A percentile compares a stretch with the other conserved stretches of the same genome.
These are phyloP conservation scores for Notocelia uddmanniana DNA, from an alignment of 2,888 invertebrate genomes.

Conservation along the genomic window DNA sequence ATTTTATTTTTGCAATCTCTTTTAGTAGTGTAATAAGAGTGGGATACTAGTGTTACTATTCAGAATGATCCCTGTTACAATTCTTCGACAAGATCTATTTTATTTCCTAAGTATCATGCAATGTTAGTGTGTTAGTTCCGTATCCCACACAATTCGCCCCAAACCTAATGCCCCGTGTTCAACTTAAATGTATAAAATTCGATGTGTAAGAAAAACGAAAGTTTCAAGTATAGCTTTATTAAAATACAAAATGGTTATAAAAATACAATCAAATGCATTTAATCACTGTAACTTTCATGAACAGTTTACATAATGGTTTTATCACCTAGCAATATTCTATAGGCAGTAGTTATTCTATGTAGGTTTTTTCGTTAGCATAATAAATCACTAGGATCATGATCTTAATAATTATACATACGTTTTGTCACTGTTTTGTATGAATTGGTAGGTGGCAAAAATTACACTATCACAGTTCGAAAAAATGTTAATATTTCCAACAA, in stretches of 20 bases:
- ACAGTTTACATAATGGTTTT: slow-evolving; percentile 57
- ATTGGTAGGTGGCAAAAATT: slow-evolving; percentile 18
- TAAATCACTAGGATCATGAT: slow-evolving; percentile 41
- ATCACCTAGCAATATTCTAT: slow-evolving; percentile 56
- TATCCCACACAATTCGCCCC: slow-evolving; percentile 9
- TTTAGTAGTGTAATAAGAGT: background rate
- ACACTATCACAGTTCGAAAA: slow-evolving; percentile 36
- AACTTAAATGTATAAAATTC: slow-evolving; percentile 21
- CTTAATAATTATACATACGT: slow-evolving; percentile 27
- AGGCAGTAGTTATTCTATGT: slow-evolving; percentile 42
- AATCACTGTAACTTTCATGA: slow-evolving; percentile 81
- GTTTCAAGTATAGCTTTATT: slow-evolving; percentile 85
- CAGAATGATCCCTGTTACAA: slow-evolving; percentile 28
- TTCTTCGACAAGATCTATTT: background rate
- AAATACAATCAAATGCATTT: slow-evolving; percentile 85
- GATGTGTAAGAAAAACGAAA: slow-evolving; percentile 65
- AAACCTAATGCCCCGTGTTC: slow-evolving; percentile 14
- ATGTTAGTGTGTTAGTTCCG: slow-evolving; percentile 44
- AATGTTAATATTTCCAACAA: slow-evolving; percentile 22
- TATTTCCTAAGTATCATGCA: slow-evolving; percentile 34
- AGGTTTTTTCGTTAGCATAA: slow-evolving; percentile 31
- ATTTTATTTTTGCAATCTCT: background rate
- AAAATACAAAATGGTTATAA: slow-evolving; percentile 85
- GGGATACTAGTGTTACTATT: background rate
- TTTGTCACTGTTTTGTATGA: slow-evolving; percentile 5